These are phyloP conservation scores for Drosophila meridionalis DNA, from an alignment of 2,888 invertebrate genomes.

Conservation along the genomic window DNA sequence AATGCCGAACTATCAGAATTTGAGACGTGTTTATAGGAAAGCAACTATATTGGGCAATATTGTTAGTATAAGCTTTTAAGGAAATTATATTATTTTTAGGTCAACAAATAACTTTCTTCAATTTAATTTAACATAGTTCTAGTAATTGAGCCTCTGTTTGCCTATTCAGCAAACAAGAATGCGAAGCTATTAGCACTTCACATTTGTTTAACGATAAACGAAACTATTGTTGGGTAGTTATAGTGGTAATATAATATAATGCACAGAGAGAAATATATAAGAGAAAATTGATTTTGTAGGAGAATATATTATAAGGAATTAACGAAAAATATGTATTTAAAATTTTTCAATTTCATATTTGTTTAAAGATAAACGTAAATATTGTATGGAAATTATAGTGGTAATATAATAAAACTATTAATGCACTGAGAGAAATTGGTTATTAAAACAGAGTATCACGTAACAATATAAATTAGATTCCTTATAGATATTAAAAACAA, in stretches of 20 bases:
- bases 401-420: not conserved
- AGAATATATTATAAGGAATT: not conserved
- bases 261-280: not conserved
- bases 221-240: not conserved
- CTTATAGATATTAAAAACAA: too few relatives aligned
- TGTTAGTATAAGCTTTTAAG: not conserved
- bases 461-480: too few relatives aligned
- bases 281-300: not conserved
- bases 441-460: too few relatives aligned
- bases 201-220: not conserved
- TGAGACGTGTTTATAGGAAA: not conserved
- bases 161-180: not conserved
- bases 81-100: not conserved
- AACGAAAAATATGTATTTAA: not conserved
- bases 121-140: not conserved
- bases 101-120: not conserved
- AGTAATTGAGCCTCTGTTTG: not conserved
- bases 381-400: not conserved
- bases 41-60: not conserved
- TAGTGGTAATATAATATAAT: not conserved
- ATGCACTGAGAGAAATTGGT: not conserved
- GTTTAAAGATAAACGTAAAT: not conserved
- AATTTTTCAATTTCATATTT: not conserved
- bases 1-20: conserved; percentile 1
- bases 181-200: not conserved